Percentiles rank a stretch among this genome's conserved stretches.
Evolutionary conservation across 92 coral and sea anemone species (phyloP).

Genomic region (Epizoanthus ramosus): DNA sequence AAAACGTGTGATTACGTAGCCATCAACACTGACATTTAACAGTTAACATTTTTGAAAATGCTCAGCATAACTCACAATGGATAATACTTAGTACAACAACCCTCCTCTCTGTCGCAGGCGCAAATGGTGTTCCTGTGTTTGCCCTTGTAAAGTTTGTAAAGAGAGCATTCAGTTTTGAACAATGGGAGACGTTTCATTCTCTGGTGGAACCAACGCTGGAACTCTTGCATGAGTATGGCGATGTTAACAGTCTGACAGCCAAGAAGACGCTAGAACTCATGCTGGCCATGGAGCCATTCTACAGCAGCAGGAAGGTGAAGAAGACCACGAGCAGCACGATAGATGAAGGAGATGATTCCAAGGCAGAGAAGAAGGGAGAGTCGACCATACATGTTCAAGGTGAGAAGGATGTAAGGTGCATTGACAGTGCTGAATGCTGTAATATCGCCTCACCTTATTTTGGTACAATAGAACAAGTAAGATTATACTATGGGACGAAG

Average conservation of each 20-base stretch:
- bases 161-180: constrained; percentile 89
- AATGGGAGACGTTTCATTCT: constrained; percentile 85
- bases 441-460: too few species aligned
- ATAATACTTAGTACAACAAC: too few species aligned
- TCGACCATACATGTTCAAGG: constrained; percentile 53
- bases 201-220: constrained; percentile 75
- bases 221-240: constrained; percentile 60
- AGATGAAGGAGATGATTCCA: constrained; percentile 49
- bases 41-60: too few species aligned
- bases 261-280: constrained; percentile 82
- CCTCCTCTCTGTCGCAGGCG: constrained; percentile 47
- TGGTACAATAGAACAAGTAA: too few species aligned
- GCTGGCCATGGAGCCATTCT: constrained; percentile 90
- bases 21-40: too few species aligned
- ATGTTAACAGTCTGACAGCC: constrained; percentile 62
- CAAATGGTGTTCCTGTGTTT: constrained; percentile 85
- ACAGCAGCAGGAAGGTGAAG: constrained; percentile 73
- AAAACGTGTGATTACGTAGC: too few species aligned
- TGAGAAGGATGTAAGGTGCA: not conserved
- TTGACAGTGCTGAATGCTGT: too few species aligned
- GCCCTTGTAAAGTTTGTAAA: constrained; percentile 91
- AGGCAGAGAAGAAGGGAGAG: constrained; percentile 26
- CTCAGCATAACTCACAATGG: too few species aligned
- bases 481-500: too few species aligned
- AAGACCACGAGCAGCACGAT: constrained; percentile 51